Percentiles rank a stretch among this genome's conserved stretches.
These are phyloP conservation scores for Kryptolebias ocellatus DNA, from an alignment of 2,797 vertebrate genomes.

Conservation along the genomic window DNA sequence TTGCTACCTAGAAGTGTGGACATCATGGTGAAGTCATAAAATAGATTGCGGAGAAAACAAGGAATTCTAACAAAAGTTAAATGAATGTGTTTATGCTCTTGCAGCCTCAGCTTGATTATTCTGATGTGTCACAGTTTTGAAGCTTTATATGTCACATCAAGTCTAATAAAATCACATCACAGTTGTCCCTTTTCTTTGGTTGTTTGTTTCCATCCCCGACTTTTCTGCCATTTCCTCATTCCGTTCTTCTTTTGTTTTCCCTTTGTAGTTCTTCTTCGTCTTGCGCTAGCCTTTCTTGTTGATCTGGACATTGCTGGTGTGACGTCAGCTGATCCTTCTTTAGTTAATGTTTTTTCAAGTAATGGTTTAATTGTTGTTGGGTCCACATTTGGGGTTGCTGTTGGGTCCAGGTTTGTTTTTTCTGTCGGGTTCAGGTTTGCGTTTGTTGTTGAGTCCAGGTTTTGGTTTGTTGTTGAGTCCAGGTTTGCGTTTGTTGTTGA, in stretches of 20 bases:
- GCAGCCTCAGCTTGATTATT: no score
- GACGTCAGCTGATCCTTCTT: not conserved
- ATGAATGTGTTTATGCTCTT: not conserved
- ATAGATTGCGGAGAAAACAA: not conserved
- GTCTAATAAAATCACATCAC: not conserved
- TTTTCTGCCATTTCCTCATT: not conserved
- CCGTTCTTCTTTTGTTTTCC: not conserved
- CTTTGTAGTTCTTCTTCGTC: not conserved
- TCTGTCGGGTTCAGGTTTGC: not conserved
- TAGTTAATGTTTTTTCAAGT: not conserved
- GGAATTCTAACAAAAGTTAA: not conserved
- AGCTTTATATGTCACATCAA: not conserved
- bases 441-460: not conserved
- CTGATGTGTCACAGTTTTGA: not conserved
- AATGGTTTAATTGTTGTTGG: not conserved
- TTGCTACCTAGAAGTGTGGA: not conserved
- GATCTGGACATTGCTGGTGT: not conserved
- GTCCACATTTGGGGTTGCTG: slow-evolving; percentile 1
- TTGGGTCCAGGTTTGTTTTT: not conserved
- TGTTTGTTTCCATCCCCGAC: not conserved
- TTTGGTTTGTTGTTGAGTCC: not conserved
- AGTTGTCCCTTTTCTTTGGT: not conserved
- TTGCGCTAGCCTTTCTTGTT: not conserved
- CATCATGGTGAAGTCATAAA: not conserved
- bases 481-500: slow-evolving; percentile 3